Evolutionary conservation across 2,113 vertebrate genomes (phyloP).

Genomic region (Ovis aries): DNA sequence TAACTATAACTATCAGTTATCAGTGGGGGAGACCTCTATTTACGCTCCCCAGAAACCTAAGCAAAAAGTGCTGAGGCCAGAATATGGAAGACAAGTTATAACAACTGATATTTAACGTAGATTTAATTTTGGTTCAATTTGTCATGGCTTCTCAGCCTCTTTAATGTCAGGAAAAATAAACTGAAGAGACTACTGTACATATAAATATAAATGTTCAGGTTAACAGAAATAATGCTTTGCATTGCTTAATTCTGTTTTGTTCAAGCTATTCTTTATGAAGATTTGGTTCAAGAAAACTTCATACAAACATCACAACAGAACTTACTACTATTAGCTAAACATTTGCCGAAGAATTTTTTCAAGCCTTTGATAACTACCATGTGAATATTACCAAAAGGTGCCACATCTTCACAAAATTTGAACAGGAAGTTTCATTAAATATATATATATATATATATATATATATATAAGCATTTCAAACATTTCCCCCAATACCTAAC

Average conservation of each 20-base stretch:
- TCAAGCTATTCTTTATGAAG: neutral
- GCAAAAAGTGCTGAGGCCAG: neutral
- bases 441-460: neutral
- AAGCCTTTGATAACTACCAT: neutral
- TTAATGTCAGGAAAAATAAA: neutral
- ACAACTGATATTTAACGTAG: neutral
- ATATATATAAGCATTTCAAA: neutral
- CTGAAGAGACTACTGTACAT: neutral
- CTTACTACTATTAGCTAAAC: neutral
- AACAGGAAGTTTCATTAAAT: neutral
- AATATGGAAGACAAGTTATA: neutral
- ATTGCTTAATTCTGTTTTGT: neutral
- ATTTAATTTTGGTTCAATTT: neutral
- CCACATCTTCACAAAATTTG: neutral
- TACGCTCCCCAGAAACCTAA: neutral
- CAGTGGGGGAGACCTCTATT: neutral
- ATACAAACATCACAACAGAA: neutral
- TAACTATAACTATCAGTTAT: neutral
- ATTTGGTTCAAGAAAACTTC: slow-evolving; percentile 6
- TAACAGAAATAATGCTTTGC: neutral
- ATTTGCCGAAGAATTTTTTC: neutral
- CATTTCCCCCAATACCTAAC: neutral
- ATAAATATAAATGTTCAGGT: neutral
- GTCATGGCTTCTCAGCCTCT: neutral
- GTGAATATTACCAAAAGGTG: neutral